A percentile compares a stretch with the other conserved stretches of the same genome.
phyloP scores from a whole-genome alignment of 2,888 invertebrate species.

The Clistopyga incitator region DNA sequence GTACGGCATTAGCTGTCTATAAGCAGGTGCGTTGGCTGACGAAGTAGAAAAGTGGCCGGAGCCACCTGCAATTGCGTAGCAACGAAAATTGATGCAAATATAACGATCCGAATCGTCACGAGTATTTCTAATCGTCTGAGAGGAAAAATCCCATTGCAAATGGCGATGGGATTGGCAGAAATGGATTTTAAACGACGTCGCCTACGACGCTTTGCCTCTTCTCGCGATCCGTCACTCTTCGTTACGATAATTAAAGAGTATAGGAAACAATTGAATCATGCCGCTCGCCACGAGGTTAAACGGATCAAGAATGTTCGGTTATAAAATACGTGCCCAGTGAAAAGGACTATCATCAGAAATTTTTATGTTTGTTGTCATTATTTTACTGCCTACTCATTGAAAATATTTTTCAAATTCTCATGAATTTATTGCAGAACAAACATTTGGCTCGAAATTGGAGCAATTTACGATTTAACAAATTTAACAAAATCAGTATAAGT shows the following conservation, averaged over 20 bases:
- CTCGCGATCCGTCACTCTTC: conserved; percentile 65
- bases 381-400: not conserved
- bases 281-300: conserved; percentile 26
- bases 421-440: no score
- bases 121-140: not conserved
- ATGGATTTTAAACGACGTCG: conserved; percentile 34
- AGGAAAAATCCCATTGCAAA: conserved; percentile 19
- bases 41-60: not conserved
- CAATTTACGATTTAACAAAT: no score
- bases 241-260: conserved; percentile 59
- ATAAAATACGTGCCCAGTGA: not conserved
- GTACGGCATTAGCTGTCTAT: not conserved
- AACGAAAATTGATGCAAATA: conserved; percentile 38
- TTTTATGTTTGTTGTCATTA: conserved; percentile 1
- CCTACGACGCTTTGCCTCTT: conserved; percentile 6
- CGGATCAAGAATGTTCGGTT: conserved; percentile 41
- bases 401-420: no score
- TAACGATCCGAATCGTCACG: not conserved
- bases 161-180: conserved; percentile 15
- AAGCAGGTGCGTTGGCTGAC: not conserved
- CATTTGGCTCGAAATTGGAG: no score
- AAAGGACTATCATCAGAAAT: not conserved
- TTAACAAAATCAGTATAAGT: no score
- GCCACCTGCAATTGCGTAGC: conserved; percentile 27
- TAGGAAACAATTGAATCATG: conserved; percentile 61